A percentile compares a stretch with the other conserved stretches of the same genome.
Evolutionary conservation across 2,888 invertebrate genomes (phyloP).

Genomic region (Andrena dorsata): DNA sequence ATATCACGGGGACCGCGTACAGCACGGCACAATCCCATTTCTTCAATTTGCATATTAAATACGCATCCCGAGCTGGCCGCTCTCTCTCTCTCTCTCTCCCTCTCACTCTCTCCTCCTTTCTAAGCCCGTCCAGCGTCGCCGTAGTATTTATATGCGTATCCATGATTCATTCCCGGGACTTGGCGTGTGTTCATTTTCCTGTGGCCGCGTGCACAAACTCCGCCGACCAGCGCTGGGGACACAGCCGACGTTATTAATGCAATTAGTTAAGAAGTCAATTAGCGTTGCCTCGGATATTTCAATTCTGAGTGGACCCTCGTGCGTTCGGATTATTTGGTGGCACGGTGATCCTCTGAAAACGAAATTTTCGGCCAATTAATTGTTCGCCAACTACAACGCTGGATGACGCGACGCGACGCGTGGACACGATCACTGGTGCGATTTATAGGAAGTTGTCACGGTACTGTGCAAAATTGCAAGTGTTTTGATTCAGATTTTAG

Average conservation of each 20-base stretch:
- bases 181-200: slow-evolving; percentile 55
- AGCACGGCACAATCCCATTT: slow-evolving; percentile 80
- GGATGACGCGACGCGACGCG: not conserved
- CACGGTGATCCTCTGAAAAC: not conserved
- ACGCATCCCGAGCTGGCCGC: slow-evolving; percentile 63
- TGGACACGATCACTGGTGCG: not conserved
- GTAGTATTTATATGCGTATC: slow-evolving; percentile 68
- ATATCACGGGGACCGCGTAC: slow-evolving; percentile 76
- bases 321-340: not conserved
- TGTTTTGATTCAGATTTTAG: not conserved
- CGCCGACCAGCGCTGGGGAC: not conserved
- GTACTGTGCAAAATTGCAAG: not conserved
- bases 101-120: slow-evolving; percentile 37
- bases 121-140: slow-evolving; percentile 41
- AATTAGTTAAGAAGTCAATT: slow-evolving; percentile 62
- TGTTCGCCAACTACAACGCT: not conserved
- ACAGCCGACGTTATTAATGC: slow-evolving; percentile 44
- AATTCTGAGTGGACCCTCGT: slow-evolving; percentile 13
- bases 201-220: slow-evolving; percentile 29
- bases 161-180: slow-evolving; percentile 63
- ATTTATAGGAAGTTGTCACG: not conserved
- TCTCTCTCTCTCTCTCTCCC: slow-evolving; percentile 5
- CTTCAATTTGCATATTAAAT: slow-evolving; percentile 84
- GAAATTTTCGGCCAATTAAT: not conserved
- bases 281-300: slow-evolving; percentile 30